A percentile compares a stretch with the other conserved stretches of the same genome.
Evolutionary conservation across 2,113 vertebrate genomes (phyloP).

Genomic region (Neopipo cinnamomea): DNA sequence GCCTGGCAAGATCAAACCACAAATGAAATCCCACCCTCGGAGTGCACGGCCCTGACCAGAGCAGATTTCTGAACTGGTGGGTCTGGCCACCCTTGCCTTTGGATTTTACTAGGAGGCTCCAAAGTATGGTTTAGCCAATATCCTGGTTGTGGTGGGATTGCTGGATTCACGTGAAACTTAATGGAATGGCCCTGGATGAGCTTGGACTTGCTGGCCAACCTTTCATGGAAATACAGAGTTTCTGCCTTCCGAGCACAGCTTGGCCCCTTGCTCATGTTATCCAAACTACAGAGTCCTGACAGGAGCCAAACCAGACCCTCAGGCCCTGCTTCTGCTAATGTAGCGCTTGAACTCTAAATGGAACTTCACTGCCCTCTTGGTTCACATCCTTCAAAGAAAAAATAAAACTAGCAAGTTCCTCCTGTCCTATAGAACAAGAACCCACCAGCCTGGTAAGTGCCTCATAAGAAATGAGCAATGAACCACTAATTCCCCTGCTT

Average conservation of each 20-base stretch:
- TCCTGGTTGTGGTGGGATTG: background rate
- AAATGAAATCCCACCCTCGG: background rate
- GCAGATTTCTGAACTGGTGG: background rate
- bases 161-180: background rate
- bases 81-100: background rate
- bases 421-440: background rate
- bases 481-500: background rate
- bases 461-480: background rate
- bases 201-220: background rate
- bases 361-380: background rate
- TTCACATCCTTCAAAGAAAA: background rate
- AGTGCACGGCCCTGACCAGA: fast-evolving
- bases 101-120: background rate
- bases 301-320: background rate
- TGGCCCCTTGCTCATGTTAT: background rate
- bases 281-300: background rate
- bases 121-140: background rate
- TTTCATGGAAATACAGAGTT: background rate
- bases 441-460: background rate
- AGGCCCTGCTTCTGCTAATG: background rate
- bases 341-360: background rate
- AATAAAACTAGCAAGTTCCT: background rate
- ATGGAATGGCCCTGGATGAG: background rate
- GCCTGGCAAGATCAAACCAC: slow-evolving; percentile 66
- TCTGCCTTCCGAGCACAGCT: background rate